Evolutionary conservation across 2,888 invertebrate genomes (phyloP).

Genomic region (Lycocerus yunnanus): DNA sequence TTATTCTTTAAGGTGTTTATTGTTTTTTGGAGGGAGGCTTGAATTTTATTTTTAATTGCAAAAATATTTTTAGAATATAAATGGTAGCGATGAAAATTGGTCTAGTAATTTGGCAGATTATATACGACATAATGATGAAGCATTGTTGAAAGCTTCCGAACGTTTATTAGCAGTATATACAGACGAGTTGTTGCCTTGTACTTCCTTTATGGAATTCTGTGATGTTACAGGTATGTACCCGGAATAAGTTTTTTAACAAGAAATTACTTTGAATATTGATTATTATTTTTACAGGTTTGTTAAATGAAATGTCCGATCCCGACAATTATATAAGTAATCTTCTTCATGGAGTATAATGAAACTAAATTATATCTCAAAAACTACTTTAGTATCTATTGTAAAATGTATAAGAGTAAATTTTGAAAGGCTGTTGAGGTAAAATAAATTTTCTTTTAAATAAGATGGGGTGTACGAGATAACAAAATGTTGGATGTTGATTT

Average conservation of each 20-base stretch:
- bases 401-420: constrained; percentile 25
- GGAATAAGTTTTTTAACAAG: not conserved
- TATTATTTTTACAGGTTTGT: constrained; percentile 60
- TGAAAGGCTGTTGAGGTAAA: constrained; percentile 26
- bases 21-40: not conserved
- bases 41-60: not conserved
- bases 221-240: constrained; percentile 78
- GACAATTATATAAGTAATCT: constrained; percentile 63
- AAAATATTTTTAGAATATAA: constrained; percentile 63
- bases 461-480: not conserved
- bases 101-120: constrained; percentile 87
- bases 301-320: constrained; percentile 70
- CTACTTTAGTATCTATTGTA: constrained; percentile 26
- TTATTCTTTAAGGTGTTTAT: constrained; percentile 80
- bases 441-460: constrained; percentile 22
- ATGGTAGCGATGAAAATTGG: constrained; percentile 83
- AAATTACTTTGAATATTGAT: not conserved
- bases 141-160: constrained; percentile 86
- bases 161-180: constrained; percentile 79
- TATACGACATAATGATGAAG: constrained; percentile 92
- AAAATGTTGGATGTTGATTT: constrained; percentile 12
- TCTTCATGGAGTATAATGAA: constrained; percentile 53
- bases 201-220: constrained; percentile 89
- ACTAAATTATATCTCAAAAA: not conserved
- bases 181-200: constrained; percentile 87